Percentiles rank a stretch among this genome's conserved stretches.
Evolutionary conservation across 2,797 vertebrate species (phyloP).

Genomic region (Myotis myotis): DNA sequence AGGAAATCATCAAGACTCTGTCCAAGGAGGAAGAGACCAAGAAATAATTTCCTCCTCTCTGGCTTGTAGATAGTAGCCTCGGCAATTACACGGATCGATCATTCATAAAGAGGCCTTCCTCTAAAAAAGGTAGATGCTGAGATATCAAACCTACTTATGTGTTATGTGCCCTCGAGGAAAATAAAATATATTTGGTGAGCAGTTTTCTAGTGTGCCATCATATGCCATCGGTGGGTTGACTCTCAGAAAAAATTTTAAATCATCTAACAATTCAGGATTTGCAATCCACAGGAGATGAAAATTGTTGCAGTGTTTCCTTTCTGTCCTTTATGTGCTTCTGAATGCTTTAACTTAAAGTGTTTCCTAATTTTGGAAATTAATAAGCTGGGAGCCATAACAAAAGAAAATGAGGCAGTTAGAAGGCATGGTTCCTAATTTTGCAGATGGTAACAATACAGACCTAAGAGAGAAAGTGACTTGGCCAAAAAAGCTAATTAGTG

Average conservation of each 20-base stretch:
- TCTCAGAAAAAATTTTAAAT: background rate
- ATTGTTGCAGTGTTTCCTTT: background rate
- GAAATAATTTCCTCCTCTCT: background rate
- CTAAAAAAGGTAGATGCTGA: background rate
- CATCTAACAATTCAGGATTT: background rate
- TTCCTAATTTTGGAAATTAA: background rate
- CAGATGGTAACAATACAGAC: background rate
- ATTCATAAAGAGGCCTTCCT: background rate
- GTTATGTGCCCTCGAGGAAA: background rate
- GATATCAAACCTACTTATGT: background rate
- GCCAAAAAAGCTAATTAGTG: background rate
- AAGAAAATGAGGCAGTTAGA: background rate
- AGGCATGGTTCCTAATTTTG: background rate
- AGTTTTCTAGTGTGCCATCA: background rate
- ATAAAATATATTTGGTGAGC: background rate
- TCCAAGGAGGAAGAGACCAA: background rate
- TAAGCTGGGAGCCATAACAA: background rate
- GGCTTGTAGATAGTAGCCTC: background rate
- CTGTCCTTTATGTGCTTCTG: background rate
- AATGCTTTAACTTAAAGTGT: background rate
- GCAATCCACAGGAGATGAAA: background rate
- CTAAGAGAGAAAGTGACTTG: background rate
- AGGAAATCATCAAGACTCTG: background rate
- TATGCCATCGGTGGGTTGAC: background rate
- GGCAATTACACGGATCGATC: background rate